Evolutionary conservation across 2,888 invertebrate species (phyloP).

Genomic region (Caenorhabditis zanzibari): DNA sequence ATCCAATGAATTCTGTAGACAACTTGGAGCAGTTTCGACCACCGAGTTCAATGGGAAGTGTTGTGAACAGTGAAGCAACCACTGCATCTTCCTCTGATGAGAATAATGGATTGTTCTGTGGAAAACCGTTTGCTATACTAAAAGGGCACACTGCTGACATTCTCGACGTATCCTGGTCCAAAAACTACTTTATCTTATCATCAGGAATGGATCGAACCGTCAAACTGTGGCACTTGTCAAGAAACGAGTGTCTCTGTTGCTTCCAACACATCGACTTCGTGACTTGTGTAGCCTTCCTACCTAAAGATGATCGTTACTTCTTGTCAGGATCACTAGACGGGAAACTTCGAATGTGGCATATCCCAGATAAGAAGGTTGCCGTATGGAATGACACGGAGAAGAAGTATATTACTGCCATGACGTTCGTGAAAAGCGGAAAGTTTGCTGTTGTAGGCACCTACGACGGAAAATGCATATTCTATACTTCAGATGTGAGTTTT

Average conservation of each 20-base stretch:
- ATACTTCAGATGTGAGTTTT: constrained; percentile 91
- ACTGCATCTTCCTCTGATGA: constrained; percentile 35
- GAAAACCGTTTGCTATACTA: constrained; percentile 65
- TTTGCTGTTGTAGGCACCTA: constrained; percentile 98
- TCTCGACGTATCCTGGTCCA: constrained; percentile 98
- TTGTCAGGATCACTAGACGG: constrained; percentile 98
- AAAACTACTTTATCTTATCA: constrained; percentile 85
- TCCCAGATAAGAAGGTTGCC: constrained; percentile 90
- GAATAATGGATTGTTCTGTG: constrained; percentile 48
- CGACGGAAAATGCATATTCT: constrained; percentile 98
- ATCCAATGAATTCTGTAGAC: constrained; percentile 67
- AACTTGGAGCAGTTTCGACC: constrained; percentile 70
- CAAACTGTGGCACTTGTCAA: constrained; percentile 95
- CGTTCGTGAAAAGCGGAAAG: constrained; percentile 89
- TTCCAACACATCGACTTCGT: constrained; percentile 99
- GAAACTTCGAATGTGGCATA: constrained; percentile 98
- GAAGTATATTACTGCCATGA: constrained; percentile 83
- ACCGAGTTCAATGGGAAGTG: constrained; percentile 68
- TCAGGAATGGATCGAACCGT: constrained; percentile 89
- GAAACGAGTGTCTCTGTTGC: constrained; percentile 97
- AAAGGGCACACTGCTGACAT: constrained; percentile 95
- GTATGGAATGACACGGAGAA: constrained; percentile 77
- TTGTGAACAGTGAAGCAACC: constrained; percentile 54
- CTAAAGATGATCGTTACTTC: constrained; percentile 91
- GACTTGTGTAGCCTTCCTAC: constrained; percentile 98